phyloP scores from a whole-genome alignment of 2,888 invertebrate species.

The Conistra vaccinii region DNA sequence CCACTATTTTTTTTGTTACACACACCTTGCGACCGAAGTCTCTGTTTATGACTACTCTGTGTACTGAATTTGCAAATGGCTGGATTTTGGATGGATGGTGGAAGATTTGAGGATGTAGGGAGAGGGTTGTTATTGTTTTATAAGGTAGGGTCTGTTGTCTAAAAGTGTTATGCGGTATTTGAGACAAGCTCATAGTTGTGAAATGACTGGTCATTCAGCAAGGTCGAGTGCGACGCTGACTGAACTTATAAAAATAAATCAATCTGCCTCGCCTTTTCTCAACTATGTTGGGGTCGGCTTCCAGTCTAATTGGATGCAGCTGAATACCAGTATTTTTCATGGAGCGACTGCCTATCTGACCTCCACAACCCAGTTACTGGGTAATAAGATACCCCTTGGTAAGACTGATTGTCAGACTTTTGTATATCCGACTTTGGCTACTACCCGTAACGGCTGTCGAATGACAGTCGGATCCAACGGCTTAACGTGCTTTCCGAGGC shows the following conservation, averaged over 20 bases:
- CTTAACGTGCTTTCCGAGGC: too few relatives aligned
- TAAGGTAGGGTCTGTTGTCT: not conserved
- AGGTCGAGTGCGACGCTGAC: not conserved
- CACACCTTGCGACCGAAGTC: slow-evolving; percentile 83
- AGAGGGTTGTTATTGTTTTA: slow-evolving; percentile 42
- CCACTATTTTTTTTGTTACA: slow-evolving; percentile 85
- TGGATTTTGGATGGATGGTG: slow-evolving; percentile 17
- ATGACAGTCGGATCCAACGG: too few relatives aligned
- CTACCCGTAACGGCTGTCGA: too few relatives aligned
- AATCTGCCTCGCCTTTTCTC: too few relatives aligned
- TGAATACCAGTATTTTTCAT: too few relatives aligned
- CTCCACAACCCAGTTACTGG: too few relatives aligned
- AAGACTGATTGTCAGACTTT: too few relatives aligned
- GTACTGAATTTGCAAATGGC: slow-evolving; percentile 80
- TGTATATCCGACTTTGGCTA: too few relatives aligned
- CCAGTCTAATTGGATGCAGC: too few relatives aligned
- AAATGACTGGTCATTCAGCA: not conserved
- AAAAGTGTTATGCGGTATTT: not conserved
- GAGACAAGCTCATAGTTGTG: not conserved
- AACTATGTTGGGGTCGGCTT: too few relatives aligned
- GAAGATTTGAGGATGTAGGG: not conserved
- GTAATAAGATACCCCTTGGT: too few relatives aligned
- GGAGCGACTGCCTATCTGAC: too few relatives aligned
- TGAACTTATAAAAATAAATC: not conserved
- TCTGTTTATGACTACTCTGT: slow-evolving; percentile 84